Conservation (phyloP, 2,113 vertebrate species). For the Scalopus aquaticus region DNA sequence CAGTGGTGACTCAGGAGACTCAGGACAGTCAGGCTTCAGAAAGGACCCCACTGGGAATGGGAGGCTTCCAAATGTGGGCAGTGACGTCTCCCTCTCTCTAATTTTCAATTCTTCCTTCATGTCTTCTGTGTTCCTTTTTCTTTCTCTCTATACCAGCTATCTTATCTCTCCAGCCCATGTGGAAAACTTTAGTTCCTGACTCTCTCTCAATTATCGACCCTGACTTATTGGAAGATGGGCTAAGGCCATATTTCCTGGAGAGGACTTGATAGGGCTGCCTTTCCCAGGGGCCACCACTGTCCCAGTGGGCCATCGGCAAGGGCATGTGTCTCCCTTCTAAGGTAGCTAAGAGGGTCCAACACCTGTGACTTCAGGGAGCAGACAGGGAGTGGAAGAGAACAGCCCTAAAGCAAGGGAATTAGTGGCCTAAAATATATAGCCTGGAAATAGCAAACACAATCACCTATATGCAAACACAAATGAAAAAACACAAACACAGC, state of each 20-base stretch:
- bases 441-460: background rate
- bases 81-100: background rate
- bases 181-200: background rate
- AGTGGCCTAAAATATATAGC: background rate
- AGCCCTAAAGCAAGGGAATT: background rate
- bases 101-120: background rate
- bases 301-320: background rate
- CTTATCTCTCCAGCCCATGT: background rate
- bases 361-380: background rate
- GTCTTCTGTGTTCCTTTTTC: background rate
- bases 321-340: background rate
- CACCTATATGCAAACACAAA: background rate
- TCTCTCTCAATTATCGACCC: background rate
- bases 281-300: background rate
- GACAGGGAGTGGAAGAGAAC: background rate
- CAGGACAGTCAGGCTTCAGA: background rate
- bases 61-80: background rate
- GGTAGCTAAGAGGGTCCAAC: background rate
- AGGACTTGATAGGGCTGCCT: background rate
- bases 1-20: background rate
- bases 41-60: background rate
- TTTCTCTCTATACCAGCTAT: background rate
- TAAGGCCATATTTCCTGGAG: background rate
- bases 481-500: no score
- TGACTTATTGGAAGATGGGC: background rate